These are phyloP conservation scores for Eptesicus fuscus DNA, from an alignment of 2,113 vertebrate species.

Conservation along the genomic window DNA sequence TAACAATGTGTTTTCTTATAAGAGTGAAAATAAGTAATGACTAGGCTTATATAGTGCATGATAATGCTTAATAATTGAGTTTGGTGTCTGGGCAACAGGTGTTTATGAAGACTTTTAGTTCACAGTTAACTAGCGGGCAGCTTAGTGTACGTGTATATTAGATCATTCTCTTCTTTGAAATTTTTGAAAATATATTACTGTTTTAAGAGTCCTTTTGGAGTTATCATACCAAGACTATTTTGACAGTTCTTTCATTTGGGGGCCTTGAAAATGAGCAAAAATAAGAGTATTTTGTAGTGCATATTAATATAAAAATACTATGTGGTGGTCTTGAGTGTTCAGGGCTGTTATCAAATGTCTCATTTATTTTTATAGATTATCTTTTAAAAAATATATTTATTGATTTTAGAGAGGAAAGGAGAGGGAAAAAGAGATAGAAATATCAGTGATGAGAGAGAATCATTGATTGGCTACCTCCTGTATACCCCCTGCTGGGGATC, in stretches of 20 bases:
- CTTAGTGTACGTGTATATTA: background rate
- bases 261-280: slow-evolving; percentile 24
- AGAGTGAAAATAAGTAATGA: slow-evolving; percentile 6
- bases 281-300: slow-evolving; percentile 27
- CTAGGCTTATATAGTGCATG: background rate
- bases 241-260: slow-evolving; percentile 46
- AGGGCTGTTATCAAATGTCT: slow-evolving; percentile 29
- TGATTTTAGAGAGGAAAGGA: too few species aligned
- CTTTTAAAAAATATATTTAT: background rate
- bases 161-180: slow-evolving; percentile 11
- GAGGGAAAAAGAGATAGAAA: too few species aligned
- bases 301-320: slow-evolving; percentile 47
- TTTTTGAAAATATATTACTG: slow-evolving; percentile 11
- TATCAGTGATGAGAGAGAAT: too few species aligned
- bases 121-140: background rate
- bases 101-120: slow-evolving; percentile 10
- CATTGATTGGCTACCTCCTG: too few species aligned
- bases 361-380: slow-evolving; percentile 23
- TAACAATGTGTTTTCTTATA: slow-evolving; percentile 46
- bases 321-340: slow-evolving; percentile 9
- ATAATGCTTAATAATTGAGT: slow-evolving; percentile 1
- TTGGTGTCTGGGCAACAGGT: slow-evolving; percentile 29
- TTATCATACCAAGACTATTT: slow-evolving; percentile 13
- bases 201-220: slow-evolving; percentile 34
- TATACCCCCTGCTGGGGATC: too few species aligned